Conservation (phyloP, 2,797 vertebrate genomes). For the Myripristis murdjan region DNA sequence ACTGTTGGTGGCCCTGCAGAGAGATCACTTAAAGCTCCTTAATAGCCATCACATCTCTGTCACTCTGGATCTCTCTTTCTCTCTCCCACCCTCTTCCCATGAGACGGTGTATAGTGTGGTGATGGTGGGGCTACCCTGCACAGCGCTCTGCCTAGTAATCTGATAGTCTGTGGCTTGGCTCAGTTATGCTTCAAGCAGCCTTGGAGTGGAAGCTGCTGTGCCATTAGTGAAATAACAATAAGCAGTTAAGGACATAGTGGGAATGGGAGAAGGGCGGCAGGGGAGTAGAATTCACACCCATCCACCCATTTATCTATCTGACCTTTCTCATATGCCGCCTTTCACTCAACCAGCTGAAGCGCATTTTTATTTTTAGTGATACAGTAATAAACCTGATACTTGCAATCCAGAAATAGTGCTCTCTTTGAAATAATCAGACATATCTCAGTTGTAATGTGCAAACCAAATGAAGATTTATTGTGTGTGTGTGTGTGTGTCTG, state of each 20-base stretch:
- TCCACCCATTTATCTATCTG: background rate
- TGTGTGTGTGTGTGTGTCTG: constrained; percentile 12
- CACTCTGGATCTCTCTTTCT: constrained; percentile 35
- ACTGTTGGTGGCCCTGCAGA: constrained; percentile 51
- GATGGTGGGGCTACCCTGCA: constrained; percentile 17
- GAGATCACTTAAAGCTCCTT: constrained; percentile 46
- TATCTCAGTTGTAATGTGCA: constrained; percentile 10
- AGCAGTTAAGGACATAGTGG: constrained; percentile 41
- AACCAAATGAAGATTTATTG: background rate
- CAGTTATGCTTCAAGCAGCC: constrained; percentile 43
- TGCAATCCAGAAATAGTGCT: too few species aligned
- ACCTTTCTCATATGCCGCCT: background rate
- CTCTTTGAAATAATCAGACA: background rate
- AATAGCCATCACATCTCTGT: constrained; percentile 53
- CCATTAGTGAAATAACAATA: constrained; percentile 65
- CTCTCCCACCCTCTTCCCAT: background rate
- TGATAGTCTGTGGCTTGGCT: constrained; percentile 54
- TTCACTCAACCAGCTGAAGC: background rate
- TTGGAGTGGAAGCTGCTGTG: constrained; percentile 50
- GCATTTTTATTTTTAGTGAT: background rate
- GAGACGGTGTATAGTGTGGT: constrained; percentile 24
- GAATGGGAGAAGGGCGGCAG: background rate
- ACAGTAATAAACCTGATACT: background rate
- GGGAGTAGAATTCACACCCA: background rate
- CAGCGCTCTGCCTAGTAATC: constrained; percentile 48